Base-by-base conservation (phyloP, 2,888 invertebrate genomes). In the Macropis europaea region DNA sequence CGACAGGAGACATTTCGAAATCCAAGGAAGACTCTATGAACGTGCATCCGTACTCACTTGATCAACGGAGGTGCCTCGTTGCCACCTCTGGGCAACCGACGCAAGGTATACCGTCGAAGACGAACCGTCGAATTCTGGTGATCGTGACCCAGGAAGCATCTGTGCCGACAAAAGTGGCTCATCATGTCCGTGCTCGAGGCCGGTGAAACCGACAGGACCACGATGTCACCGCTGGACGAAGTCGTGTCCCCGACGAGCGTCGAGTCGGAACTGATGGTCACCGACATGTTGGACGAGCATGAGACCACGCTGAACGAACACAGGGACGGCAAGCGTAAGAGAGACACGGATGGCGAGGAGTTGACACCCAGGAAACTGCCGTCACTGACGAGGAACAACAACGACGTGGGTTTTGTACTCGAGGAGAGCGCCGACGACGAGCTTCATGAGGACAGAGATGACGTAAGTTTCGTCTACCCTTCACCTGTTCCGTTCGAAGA, bases 171-270 rank as follows among this genome's bases (percentile, higher is more conserved):
- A 47, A 71, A 66, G 57, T 66, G 66, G 59, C 59, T 56, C 66
- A 82, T 57, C 77, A 89, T 88, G 89, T 89, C 89, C 67, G 84
- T 85, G 47, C 73, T 89, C 62, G 87, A 86, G 73, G 42, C 70
- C 73, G 82, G 83, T 62, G 86, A 88, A 59, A 79, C 84, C 61
- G 86, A 87, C 66, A 82, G 87, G 52, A 76, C 84, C 60, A 84
- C 85, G 61, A 88, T 89, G 87, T 90, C 90, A 60, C 90, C 90
- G 64, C 82, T 90, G 63, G 88, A 89, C 71, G 88, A 89, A 52
- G 86, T 88, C 60, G 85, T 88, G 42, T 87, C 88, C 13, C 88
- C 89, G 59, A 81, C 85, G 42, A 90, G 89, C 77, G 87, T 86
- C 61, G 86, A 85, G 53, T 89, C 90, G 30, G 89, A 89, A 77